These are phyloP conservation scores for Melitaea athalia DNA, from an alignment of 2,888 invertebrate genomes.

Conservation along the genomic window DNA sequence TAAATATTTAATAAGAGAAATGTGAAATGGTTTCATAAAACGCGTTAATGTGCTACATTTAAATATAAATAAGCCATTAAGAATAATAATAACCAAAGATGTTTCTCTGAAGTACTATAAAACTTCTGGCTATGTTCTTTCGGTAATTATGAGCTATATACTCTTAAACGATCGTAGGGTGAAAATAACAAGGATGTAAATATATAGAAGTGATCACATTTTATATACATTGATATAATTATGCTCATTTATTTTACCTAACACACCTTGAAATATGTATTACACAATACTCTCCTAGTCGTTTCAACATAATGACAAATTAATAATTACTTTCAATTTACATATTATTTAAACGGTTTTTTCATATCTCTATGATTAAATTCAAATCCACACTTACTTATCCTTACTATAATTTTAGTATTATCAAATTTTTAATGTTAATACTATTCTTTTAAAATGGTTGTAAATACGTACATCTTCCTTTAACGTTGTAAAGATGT, in stretches of 20 bases:
- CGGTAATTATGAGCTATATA: constrained; percentile 64
- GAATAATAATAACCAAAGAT: constrained; percentile 21
- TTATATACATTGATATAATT: background rate
- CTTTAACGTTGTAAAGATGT: no score
- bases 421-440: no score
- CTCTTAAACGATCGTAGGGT: constrained; percentile 58
- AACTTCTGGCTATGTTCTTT: constrained; percentile 52
- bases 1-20: background rate
- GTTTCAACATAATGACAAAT: no score
- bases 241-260: background rate
- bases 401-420: no score
- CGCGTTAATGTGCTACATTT: background rate
- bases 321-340: no score
- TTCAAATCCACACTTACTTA: no score
- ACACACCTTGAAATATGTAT: background rate
- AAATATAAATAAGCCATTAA: constrained; percentile 12
- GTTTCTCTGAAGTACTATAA: constrained; percentile 51
- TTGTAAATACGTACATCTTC: no score
- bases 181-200: constrained; percentile 40
- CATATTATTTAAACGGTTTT: no score
- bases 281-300: no score
- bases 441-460: no score
- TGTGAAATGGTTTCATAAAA: background rate
- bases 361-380: no score
- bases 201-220: constrained; percentile 35